phyloP scores from a whole-genome alignment of 2,888 invertebrate genomes.

The Pseudococcus jackbeardsleyi region DNA sequence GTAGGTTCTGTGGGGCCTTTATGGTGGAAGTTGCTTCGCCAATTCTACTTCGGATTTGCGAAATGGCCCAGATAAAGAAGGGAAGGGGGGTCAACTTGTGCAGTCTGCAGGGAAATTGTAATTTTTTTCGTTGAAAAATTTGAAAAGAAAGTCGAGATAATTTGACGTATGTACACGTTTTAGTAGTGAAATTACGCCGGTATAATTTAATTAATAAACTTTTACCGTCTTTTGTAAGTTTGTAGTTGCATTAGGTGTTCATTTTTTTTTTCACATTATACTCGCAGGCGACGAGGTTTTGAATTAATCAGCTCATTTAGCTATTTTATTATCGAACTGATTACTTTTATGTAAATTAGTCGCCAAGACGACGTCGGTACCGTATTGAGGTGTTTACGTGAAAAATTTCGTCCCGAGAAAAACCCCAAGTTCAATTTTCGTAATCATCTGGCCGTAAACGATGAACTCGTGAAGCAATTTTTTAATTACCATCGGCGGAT shows the following conservation, averaged over 20 bases:
- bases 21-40: neutral
- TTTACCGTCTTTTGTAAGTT: neutral
- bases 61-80: neutral
- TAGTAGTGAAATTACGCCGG: neutral
- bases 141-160: slow-evolving; percentile 10
- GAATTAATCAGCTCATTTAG: slow-evolving; percentile 31
- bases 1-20: neutral
- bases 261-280: neutral
- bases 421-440: slow-evolving; percentile 10
- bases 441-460: slow-evolving; percentile 6
- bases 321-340: slow-evolving; percentile 12
- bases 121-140: neutral
- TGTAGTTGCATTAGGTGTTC: neutral
- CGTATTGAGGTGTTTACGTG: neutral
- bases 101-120: neutral
- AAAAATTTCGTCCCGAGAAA: neutral
- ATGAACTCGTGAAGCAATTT: slow-evolving; percentile 24
- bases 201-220: slow-evolving; percentile 15
- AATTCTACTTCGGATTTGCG: neutral
- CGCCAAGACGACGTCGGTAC: neutral
- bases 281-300: neutral
- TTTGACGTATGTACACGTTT: neutral
- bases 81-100: neutral
- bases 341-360: slow-evolving; percentile 32
- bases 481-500: slow-evolving; percentile 14